Conservation (phyloP, 2,888 invertebrate species). For the Strigamia transsilvanica region DNA sequence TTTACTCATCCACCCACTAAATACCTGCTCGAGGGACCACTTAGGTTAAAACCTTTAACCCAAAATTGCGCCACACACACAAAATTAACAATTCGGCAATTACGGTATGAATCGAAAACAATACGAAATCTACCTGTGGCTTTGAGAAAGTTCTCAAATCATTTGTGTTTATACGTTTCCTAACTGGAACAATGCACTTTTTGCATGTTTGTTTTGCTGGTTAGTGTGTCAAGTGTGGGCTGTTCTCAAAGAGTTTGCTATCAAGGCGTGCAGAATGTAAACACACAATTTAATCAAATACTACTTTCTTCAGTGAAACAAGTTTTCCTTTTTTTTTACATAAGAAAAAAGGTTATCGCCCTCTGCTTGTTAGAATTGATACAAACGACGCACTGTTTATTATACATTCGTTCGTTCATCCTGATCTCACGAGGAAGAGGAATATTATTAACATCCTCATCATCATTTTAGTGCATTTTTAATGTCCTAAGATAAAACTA, state of each 20-base stretch:
- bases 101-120: neutral
- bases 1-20: constrained; percentile 33
- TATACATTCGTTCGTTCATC: constrained; percentile 18
- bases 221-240: constrained; percentile 20
- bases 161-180: neutral
- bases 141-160: neutral
- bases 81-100: neutral
- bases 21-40: constrained; percentile 11
- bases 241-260: neutral
- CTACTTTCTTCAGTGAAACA: constrained; percentile 1
- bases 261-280: neutral
- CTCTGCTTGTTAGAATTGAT: neutral
- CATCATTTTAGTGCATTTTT: constrained; percentile 13
- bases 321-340: neutral
- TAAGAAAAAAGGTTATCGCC: constrained; percentile 9
- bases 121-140: neutral
- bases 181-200: neutral
- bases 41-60: constrained; percentile 11
- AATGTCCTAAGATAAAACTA: neutral
- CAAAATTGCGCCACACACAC: neutral
- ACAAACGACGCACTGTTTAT: neutral
- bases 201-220: constrained; percentile 10
- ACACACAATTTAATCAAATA: constrained; percentile 10
- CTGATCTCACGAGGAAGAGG: neutral
- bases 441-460: constrained; percentile 11